These are phyloP conservation scores for Notospermus geniculatus DNA, from an alignment of 1,140 invertebrate genomes.

Conservation along the genomic window DNA sequence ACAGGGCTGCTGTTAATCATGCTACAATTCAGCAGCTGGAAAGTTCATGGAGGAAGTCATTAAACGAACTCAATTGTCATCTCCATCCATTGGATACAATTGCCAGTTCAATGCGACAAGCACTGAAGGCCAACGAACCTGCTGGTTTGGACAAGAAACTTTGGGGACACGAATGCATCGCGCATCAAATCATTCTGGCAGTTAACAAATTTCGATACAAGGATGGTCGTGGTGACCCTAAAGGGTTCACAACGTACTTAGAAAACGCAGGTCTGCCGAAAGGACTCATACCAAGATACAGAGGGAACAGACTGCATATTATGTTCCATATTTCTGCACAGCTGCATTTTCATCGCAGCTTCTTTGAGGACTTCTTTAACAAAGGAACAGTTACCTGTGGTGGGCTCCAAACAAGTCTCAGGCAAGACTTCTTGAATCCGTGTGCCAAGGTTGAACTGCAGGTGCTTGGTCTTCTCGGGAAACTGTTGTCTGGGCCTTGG, in stretches of 20 bases:
- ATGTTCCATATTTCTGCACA: constrained; percentile 14
- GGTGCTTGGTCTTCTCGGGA: constrained; percentile 10
- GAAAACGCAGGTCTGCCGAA: constrained; percentile 5
- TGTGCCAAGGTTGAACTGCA: constrained; percentile 5
- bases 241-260: constrained; percentile 15
- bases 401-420: not conserved
- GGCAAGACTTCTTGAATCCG: not conserved
- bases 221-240: constrained; percentile 18
- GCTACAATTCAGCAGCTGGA: no score
- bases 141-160: not conserved
- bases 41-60: no score
- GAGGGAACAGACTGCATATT: constrained; percentile 15
- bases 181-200: constrained; percentile 2
- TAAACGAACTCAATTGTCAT: no score
- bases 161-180: not conserved
- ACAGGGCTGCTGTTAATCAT: no score
- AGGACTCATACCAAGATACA: constrained; percentile 15
- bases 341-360: not conserved
- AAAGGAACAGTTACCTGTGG: not conserved
- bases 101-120: not conserved
- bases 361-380: not conserved
- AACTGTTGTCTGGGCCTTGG: constrained; percentile 14
- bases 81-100: no score
- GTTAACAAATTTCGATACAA: constrained; percentile 16
- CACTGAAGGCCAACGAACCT: not conserved